Conservation (phyloP, 2,113 vertebrate species). For the Verasper variegatus region DNA sequence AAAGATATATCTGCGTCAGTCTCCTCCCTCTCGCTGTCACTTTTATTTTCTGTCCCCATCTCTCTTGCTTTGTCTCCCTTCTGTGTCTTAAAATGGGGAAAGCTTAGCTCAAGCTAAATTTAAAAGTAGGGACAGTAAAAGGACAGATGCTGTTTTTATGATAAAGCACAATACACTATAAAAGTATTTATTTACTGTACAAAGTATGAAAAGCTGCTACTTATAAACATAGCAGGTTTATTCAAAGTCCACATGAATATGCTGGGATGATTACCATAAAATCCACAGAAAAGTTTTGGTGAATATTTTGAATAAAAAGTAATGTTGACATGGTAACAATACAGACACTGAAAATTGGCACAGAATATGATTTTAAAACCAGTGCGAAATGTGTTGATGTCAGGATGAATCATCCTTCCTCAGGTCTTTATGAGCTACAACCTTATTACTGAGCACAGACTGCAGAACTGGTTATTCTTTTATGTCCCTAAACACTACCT, state of each 20-base stretch:
- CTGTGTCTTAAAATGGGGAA: constrained; percentile 14
- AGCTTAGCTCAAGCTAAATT: constrained; percentile 46
- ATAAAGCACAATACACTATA: no score
- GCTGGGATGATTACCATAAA: no score
- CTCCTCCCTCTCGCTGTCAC: constrained; percentile 53
- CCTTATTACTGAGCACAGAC: not conserved
- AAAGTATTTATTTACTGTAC: no score
- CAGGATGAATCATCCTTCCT: constrained; percentile 2
- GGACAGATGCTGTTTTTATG: not conserved
- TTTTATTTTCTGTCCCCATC: constrained; percentile 40
- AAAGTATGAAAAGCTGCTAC: not conserved
- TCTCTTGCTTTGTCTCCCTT: constrained; percentile 36
- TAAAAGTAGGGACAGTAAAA: not conserved
- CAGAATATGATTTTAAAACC: constrained; percentile 1
- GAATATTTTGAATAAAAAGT: not conserved
- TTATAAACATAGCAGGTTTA: not conserved
- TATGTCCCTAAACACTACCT: constrained; percentile 6
- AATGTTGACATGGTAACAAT: not conserved
- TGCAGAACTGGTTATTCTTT: not conserved
- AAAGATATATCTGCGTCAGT: constrained; percentile 57
- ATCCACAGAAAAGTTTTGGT: not conserved
- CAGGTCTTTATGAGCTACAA: not conserved
- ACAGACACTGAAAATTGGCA: no score
- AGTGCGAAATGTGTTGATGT: not conserved
- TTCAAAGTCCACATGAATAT: not conserved